phyloP scores from a whole-genome alignment of 2,113 vertebrate species.

The Microcebus griseorufus region DNA sequence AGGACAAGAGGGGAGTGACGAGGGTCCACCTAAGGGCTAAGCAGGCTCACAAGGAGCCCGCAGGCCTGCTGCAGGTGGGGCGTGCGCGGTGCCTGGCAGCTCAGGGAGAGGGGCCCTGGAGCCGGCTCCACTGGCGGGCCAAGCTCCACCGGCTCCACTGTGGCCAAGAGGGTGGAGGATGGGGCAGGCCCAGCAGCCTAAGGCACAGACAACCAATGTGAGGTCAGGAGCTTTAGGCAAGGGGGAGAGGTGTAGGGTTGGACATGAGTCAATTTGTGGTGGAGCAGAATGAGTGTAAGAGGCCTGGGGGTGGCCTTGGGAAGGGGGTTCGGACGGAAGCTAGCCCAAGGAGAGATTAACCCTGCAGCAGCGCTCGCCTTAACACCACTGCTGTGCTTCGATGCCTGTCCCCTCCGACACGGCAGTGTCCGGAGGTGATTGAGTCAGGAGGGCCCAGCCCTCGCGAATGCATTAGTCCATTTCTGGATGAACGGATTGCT shows the following conservation, averaged over 20 bases:
- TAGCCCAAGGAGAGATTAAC: background rate
- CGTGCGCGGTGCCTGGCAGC: background rate
- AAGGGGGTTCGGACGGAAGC: accelerated
- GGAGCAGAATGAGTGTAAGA: background rate
- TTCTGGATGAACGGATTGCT: background rate
- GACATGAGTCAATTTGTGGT: background rate
- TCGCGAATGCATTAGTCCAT: background rate
- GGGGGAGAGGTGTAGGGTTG: background rate
- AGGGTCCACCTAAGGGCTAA: too few relatives aligned
- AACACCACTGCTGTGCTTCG: conserved; percentile 57
- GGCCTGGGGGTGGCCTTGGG: background rate
- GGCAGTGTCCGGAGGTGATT: background rate
- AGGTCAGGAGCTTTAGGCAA: background rate
- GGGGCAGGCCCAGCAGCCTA: background rate
- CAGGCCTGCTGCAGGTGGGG: too few relatives aligned
- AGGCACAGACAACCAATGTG: background rate
- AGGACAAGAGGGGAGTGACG: background rate
- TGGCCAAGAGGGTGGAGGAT: background rate
- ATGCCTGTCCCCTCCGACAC: background rate
- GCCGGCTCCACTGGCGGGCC: background rate
- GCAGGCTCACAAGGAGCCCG: background rate
- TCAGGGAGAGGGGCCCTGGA: accelerated
- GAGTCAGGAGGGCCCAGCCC: background rate
- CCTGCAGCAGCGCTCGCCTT: conserved; percentile 81
- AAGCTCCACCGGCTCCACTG: too few relatives aligned